Evolutionary conservation across 2,888 invertebrate species (phyloP).

Genomic region (Cheilosia urbana): DNA sequence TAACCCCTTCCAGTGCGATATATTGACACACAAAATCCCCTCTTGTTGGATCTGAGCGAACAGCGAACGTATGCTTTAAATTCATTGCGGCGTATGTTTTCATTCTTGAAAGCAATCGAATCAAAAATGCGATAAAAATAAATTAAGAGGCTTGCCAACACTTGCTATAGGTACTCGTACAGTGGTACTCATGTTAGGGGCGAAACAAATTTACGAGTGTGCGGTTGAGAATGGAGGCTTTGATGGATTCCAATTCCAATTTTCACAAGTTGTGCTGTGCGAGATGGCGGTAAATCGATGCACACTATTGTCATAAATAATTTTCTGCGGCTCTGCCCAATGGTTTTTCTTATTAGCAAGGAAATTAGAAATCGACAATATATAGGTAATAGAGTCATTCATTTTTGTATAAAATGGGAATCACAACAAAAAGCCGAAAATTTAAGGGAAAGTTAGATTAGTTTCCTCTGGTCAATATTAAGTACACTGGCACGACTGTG

Average conservation of each 20-base stretch:
- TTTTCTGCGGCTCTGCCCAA: not conserved
- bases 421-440: not conserved
- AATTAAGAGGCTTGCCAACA: constrained; percentile 15
- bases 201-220: not conserved
- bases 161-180: too few species aligned
- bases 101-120: constrained; percentile 18
- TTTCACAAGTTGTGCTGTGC: not conserved
- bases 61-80: constrained; percentile 6
- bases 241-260: constrained; percentile 14
- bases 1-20: not conserved
- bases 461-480: not conserved
- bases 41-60: not conserved
- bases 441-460: not conserved
- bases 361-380: not conserved
- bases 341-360: not conserved
- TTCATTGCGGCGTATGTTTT: constrained; percentile 16
- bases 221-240: not conserved
- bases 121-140: constrained; percentile 10
- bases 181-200: not conserved
- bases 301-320: constrained; percentile 9
- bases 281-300: constrained; percentile 7
- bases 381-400: not conserved
- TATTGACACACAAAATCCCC: constrained; percentile 9
- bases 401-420: not conserved
- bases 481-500: not conserved